phyloP scores from a whole-genome alignment of 2,888 invertebrate species.

The Rhorus exstirpatorius region DNA sequence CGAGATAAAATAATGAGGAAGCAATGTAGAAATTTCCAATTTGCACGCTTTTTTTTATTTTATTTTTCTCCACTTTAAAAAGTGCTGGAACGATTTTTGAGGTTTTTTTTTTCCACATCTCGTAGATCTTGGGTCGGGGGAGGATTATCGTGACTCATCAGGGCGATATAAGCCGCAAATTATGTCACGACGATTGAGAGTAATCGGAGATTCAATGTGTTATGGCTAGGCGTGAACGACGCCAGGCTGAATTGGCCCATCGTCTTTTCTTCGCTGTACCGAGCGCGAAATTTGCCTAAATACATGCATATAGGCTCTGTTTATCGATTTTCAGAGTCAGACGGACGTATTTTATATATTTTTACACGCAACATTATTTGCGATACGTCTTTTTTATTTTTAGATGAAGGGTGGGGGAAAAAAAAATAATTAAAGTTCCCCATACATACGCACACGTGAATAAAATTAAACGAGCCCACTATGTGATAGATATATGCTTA shows the following conservation, averaged over 20 bases:
- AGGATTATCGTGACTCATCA: slow-evolving; percentile 66
- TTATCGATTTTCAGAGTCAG: slow-evolving; percentile 3
- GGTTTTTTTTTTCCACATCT: slow-evolving; percentile 13
- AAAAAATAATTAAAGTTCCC: neutral
- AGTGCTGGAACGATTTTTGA: too few relatives aligned
- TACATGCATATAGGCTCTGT: too few relatives aligned
- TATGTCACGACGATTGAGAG: slow-evolving; percentile 67
- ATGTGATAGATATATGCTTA: slow-evolving; percentile 19
- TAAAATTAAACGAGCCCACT: slow-evolving; percentile 16
- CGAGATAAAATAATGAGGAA: too few relatives aligned
- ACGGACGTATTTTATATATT: neutral
- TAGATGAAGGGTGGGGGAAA: too few relatives aligned
- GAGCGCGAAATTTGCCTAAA: slow-evolving; percentile 23
- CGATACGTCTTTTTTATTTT: slow-evolving; percentile 7
- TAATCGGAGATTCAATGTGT: slow-evolving; percentile 68
- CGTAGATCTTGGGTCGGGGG: slow-evolving; percentile 9
- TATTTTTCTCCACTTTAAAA: too few relatives aligned
- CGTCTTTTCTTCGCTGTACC: slow-evolving; percentile 34
- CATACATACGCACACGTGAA: neutral
- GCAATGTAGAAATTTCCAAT: too few relatives aligned
- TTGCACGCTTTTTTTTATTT: too few relatives aligned
- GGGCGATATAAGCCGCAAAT: slow-evolving; percentile 63
- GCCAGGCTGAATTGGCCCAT: slow-evolving; percentile 17
- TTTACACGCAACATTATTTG: neutral
- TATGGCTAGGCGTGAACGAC: slow-evolving; percentile 58